These are phyloP conservation scores for Barbus barbus DNA, from an alignment of 2,113 vertebrate species.

Conservation along the genomic window DNA sequence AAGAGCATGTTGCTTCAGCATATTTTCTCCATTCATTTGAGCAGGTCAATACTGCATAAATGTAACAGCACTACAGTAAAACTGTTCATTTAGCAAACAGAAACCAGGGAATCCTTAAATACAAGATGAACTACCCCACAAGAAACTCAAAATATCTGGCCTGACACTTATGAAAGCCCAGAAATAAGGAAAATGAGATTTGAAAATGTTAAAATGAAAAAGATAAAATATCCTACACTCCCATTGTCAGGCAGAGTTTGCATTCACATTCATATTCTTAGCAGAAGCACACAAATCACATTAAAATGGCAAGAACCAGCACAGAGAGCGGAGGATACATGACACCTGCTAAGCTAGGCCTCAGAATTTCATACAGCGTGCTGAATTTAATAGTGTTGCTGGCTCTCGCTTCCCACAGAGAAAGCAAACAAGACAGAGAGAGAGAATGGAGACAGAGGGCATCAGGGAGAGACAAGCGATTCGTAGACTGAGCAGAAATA, in stretches of 20 bases:
- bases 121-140: too few relatives aligned
- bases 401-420: not conserved
- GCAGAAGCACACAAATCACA: constrained; percentile 23
- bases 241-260: not conserved
- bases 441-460: constrained; percentile 18
- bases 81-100: not conserved
- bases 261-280: not conserved
- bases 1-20: not conserved
- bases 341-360: constrained; percentile 28
- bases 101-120: not conserved
- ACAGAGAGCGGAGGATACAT: not conserved
- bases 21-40: not conserved
- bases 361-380: constrained; percentile 20
- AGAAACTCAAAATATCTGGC: not conserved
- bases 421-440: constrained; percentile 20
- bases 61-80: not conserved
- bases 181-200: not conserved
- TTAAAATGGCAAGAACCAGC: constrained; percentile 23
- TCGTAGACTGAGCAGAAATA: constrained; percentile 44
- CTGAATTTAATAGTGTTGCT: constrained; percentile 26
- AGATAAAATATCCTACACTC: not conserved
- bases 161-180: not conserved
- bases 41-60: constrained; percentile 2
- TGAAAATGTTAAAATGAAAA: not conserved
- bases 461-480: constrained; percentile 30